Conservation (phyloP, 2,888 invertebrate species). For the Scaptomyza tumidula region DNA sequence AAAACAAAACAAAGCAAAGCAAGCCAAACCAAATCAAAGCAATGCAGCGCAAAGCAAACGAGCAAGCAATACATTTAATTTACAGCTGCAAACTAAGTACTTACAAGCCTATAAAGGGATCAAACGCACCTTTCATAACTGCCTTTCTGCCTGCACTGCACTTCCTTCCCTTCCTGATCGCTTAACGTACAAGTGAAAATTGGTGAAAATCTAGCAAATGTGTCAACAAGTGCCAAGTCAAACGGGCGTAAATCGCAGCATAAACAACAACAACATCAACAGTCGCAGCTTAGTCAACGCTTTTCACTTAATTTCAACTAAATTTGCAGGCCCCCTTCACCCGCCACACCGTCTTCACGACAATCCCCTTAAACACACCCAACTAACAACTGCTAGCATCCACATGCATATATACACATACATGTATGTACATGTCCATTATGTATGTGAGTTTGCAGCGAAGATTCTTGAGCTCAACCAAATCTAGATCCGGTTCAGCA, state of each 20-base stretch:
- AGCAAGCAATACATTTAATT: slow-evolving; percentile 57
- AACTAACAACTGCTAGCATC: slow-evolving; percentile 14
- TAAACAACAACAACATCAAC: slow-evolving; percentile 32
- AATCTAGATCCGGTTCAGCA: slow-evolving; percentile 80
- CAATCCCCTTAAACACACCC: slow-evolving; percentile 17
- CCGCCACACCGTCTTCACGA: not conserved
- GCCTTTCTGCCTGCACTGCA: slow-evolving; percentile 1
- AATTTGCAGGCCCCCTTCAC: slow-evolving; percentile 48
- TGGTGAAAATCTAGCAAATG: slow-evolving; percentile 75
- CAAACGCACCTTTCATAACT: not conserved
- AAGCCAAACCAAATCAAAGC: slow-evolving; percentile 48
- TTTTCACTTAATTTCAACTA: slow-evolving; percentile 72
- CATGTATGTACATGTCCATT: not conserved
- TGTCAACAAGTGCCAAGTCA: slow-evolving; percentile 70
- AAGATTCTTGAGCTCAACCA: slow-evolving; percentile 77
- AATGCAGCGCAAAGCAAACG: slow-evolving; percentile 49
- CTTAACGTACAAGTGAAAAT: slow-evolving; percentile 70
- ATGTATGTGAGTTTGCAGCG: slow-evolving; percentile 27
- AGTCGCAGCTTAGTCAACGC: slow-evolving; percentile 38
- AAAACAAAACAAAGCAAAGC: slow-evolving; percentile 32
- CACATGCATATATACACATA: not conserved
- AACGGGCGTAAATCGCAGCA: slow-evolving; percentile 46
- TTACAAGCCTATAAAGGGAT: slow-evolving; percentile 13
- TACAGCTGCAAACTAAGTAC: slow-evolving; percentile 54
- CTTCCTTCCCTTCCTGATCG: slow-evolving; percentile 36